A percentile compares a stretch with the other conserved stretches of the same genome.
Evolutionary conservation across 1,140 invertebrate species (phyloP).

Genomic region (Batillaria attramentaria): DNA sequence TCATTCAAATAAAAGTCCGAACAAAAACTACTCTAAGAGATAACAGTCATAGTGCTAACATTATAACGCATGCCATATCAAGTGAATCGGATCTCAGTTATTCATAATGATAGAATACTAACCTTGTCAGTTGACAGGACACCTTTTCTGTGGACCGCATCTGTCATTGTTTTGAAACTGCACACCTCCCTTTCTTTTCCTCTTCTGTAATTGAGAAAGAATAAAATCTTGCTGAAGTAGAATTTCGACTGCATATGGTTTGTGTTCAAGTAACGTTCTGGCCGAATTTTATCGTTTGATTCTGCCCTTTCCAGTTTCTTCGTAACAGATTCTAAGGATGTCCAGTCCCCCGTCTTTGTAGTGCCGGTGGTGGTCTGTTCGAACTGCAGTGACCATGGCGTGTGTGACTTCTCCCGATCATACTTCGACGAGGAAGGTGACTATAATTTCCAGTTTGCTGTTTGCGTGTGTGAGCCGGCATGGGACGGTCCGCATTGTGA

Average conservation of each 20-base stretch:
- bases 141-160: too few species aligned
- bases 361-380: not conserved
- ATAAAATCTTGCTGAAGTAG: not conserved
- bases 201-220: not conserved
- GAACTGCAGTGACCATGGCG: not conserved
- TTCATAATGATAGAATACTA: too few species aligned
- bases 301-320: not conserved
- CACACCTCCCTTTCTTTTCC: not conserved
- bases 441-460: not conserved
- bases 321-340: not conserved
- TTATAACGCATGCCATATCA: too few species aligned
- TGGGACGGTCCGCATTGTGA: slow-evolving; percentile 25
- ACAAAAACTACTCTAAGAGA: too few species aligned
- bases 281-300: not conserved
- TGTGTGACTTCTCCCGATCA: slow-evolving; percentile 2
- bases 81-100: too few species aligned
- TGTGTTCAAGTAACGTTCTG: too few species aligned
- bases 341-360: not conserved
- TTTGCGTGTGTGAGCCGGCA: not conserved
- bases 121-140: too few species aligned
- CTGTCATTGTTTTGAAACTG: not conserved
- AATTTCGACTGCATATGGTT: too few species aligned
- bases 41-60: too few species aligned
- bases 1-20: too few species aligned
- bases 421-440: not conserved